phyloP scores from a whole-genome alignment of 2,797 vertebrate species.

The Squalus acanthias region DNA sequence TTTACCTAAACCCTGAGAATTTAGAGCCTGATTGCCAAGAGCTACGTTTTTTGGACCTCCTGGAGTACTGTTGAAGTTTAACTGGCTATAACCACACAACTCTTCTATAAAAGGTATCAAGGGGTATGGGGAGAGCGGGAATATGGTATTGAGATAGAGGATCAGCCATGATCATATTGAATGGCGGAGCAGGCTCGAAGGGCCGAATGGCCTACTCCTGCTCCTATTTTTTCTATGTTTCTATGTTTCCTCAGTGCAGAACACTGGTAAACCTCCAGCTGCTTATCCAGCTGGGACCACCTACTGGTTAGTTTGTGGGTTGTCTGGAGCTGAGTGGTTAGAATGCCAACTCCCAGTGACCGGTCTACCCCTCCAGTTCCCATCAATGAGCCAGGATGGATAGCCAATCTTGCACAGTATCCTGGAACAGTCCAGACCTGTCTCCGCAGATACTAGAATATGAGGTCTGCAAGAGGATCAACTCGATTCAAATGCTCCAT shows the following conservation, averaged over 20 bases:
- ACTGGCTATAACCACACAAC: neutral
- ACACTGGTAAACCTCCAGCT: neutral
- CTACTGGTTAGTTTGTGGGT: neutral
- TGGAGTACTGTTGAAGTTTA: neutral
- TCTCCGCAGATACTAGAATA: neutral
- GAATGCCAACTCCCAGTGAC: neutral
- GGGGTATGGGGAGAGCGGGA: too few relatives aligned
- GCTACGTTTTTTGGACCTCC: neutral
- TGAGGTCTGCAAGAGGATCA: neutral
- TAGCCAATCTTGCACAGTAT: neutral
- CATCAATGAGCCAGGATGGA: neutral
- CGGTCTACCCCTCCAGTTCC: neutral
- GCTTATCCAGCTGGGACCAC: neutral
- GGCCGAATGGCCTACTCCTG: too few relatives aligned
- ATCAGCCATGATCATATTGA: too few relatives aligned
- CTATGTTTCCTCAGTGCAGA: neutral
- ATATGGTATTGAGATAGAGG: too few relatives aligned
- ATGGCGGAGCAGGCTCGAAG: too few relatives aligned
- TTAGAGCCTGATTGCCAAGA: neutral
- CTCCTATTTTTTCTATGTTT: too few relatives aligned
- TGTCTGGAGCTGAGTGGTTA: neutral
- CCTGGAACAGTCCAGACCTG: neutral
- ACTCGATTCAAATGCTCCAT: neutral
- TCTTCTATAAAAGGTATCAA: too few relatives aligned
- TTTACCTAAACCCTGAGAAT: neutral